Conservation (phyloP, 2,888 invertebrate genomes). For the Tuta absoluta region DNA sequence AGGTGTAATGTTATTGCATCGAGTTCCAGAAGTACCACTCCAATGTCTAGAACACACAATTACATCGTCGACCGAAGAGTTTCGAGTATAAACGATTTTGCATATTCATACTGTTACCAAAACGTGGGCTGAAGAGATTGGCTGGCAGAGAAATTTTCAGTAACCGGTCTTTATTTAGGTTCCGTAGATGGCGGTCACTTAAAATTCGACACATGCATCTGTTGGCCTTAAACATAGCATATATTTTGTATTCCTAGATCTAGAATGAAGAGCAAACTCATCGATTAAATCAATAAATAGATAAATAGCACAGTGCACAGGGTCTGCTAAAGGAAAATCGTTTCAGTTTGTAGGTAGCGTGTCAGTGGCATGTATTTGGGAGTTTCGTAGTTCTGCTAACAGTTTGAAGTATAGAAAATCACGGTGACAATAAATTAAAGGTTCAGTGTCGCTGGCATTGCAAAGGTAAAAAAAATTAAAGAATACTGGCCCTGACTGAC, state of each 20-base stretch:
- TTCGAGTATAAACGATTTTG: slow-evolving; percentile 34
- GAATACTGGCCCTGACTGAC: too few relatives aligned
- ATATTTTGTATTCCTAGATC: background rate
- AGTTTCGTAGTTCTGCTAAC: too few relatives aligned
- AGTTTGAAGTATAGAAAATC: too few relatives aligned
- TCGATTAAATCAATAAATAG: too few relatives aligned
- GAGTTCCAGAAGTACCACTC: slow-evolving; percentile 8
- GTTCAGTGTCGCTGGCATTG: too few relatives aligned
- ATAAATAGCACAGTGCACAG: too few relatives aligned
- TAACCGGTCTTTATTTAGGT: slow-evolving; percentile 17
- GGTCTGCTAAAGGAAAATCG: too few relatives aligned
- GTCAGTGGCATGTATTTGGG: too few relatives aligned
- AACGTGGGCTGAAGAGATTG: slow-evolving; percentile 30
- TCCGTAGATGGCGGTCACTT: background rate
- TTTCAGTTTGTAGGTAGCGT: too few relatives aligned
- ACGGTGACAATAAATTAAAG: too few relatives aligned
- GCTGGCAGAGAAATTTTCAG: slow-evolving; percentile 25
- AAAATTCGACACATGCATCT: background rate
- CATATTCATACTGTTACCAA: slow-evolving; percentile 35
- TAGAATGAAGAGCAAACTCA: background rate
- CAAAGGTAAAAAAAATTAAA: too few relatives aligned
- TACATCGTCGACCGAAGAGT: slow-evolving; percentile 29
- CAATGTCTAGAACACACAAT: slow-evolving; percentile 25
- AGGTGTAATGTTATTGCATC: background rate
- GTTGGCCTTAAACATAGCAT: background rate